Evolutionary conservation across 2,113 vertebrate genomes (phyloP), one percentile per base, ranked within the genome.

Genomic region (Cepphus grylle): DNA sequence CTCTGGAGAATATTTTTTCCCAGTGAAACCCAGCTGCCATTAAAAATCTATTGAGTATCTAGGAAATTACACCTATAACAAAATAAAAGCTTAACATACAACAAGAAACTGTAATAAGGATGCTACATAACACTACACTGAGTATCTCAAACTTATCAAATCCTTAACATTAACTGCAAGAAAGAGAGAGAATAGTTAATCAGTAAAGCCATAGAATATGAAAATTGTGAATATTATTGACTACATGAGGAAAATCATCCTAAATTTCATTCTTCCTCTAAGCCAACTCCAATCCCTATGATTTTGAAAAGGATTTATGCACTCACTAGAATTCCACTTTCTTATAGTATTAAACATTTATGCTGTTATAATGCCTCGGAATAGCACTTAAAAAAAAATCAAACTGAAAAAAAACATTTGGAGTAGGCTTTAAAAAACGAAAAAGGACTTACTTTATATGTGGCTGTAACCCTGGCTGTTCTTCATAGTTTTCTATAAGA

Each of bases 401-500:
- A 78, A 81, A 42, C 6, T 42, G 17, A 50, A 72, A 58, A 58
- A 74, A 61, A 45, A 15, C 5, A 12, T 40, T 53, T 38, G 34
- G 38, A 42, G 15, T 0, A 79, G 15, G 23, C 1, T 72, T 81
- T 16, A 36, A 63, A 81, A 81, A 27, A 42, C 15, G 25, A 42
- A 69, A 34, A 12, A 26, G 26, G 20, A 96, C 98, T 93, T 93
- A 99, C 99, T 99, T 99, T 96, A 99, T 99, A 76, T 99, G 99
- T 25, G 99, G 99, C 77, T 99, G 99, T 67, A 99, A 96, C 17
- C 99, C 99, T 4, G 99, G 99, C 96, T 99, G 99, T 42, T 99
- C 99, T 90, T 99, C 99, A n/a, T 99, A 99, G 76, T 99, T 99
- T 53, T 99, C 99, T 87, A 99, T 99, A 62, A 99, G 98, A 94